phyloP scores from a whole-genome alignment of 2,113 vertebrate species.

The Lanius ludovicianus region DNA sequence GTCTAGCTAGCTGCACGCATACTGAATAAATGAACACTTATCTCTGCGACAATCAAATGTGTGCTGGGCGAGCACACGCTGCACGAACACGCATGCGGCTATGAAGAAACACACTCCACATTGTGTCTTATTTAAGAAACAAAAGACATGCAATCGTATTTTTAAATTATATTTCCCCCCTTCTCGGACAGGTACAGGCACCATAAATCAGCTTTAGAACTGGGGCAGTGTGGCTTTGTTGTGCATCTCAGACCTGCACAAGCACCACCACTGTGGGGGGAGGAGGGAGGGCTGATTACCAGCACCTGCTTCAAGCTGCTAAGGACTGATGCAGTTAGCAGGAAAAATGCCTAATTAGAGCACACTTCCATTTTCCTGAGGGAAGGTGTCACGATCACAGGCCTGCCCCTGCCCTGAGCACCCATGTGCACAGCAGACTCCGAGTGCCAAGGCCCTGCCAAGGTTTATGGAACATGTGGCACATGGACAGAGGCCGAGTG shows the following conservation, averaged over 20 bases:
- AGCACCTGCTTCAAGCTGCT: conserved; percentile 15
- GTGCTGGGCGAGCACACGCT: neutral
- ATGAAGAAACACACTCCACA: neutral
- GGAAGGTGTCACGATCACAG: neutral
- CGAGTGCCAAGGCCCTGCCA: neutral
- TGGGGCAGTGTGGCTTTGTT: neutral
- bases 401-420: neutral
- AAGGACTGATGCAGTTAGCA: neutral
- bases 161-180: neutral
- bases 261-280: neutral
- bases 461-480: neutral
- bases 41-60: neutral
- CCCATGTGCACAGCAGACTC: neutral
- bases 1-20: neutral
- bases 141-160: neutral
- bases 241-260: neutral
- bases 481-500: neutral
- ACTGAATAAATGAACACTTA: neutral
- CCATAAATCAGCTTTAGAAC: neutral
- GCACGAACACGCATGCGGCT: neutral
- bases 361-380: neutral
- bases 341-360: neutral
- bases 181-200: neutral
- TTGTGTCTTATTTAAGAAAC: neutral
- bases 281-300: neutral